These are phyloP conservation scores for Chrysomallon squamiferum DNA, from an alignment of 1,140 invertebrate species.

Conservation along the genomic window DNA sequence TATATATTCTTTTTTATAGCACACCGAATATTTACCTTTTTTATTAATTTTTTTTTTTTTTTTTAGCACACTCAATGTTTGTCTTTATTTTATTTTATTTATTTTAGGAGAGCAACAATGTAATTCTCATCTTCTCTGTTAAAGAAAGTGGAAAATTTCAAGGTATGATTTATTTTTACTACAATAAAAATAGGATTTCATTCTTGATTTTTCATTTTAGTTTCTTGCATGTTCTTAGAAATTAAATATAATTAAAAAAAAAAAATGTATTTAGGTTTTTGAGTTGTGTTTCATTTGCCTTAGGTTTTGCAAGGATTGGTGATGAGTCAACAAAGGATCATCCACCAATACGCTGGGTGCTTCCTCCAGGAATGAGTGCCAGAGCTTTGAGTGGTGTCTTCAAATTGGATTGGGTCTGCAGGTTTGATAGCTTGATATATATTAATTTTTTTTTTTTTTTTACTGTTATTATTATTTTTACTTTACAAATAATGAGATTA, in stretches of 20 bases:
- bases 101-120: slow-evolving; percentile 83
- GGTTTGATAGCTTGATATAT: slow-evolving; percentile 45
- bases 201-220: no score
- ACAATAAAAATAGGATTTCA: background rate
- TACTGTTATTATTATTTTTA: no score
- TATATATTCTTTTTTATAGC: background rate
- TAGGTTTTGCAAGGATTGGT: slow-evolving; percentile 88
- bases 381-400: slow-evolving; percentile 95
- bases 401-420: slow-evolving; percentile 94
- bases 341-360: slow-evolving; percentile 89
- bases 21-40: no score
- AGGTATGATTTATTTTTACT: slow-evolving; percentile 63
- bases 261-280: no score
- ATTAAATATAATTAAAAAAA: no score
- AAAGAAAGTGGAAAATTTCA: slow-evolving; percentile 93
- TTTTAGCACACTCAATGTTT: background rate
- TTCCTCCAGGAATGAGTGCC: slow-evolving; percentile 91
- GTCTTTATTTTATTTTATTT: slow-evolving; percentile 12
- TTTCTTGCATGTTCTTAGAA: no score
- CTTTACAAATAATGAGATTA: no score
- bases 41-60: no score
- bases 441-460: no score
- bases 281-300: no score
- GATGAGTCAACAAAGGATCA: slow-evolving; percentile 88
- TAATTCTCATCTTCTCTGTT: slow-evolving; percentile 95